phyloP scores from a whole-genome alignment of 1,140 invertebrate genomes.

The Calliopsis andreniformis region DNA sequence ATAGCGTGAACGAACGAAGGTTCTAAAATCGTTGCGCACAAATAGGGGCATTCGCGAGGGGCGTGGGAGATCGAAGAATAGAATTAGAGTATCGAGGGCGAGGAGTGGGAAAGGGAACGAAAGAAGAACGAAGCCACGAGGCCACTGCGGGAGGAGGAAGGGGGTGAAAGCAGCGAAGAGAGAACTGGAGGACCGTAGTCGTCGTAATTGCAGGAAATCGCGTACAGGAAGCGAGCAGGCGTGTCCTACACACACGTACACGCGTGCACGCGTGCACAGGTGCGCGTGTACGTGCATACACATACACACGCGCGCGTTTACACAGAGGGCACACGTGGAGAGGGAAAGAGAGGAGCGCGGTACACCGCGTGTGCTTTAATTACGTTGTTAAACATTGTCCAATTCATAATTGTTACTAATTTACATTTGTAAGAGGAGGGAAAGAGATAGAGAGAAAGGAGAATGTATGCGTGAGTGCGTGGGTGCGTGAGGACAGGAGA shows the following conservation, averaged over 20 bases:
- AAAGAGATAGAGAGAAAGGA: neutral
- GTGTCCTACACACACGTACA: slow-evolving; percentile 21
- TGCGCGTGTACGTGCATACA: slow-evolving; percentile 6
- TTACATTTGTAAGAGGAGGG: slow-evolving; percentile 59
- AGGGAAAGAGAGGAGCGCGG: neutral
- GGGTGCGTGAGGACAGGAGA: neutral
- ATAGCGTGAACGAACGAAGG: too few relatives aligned
- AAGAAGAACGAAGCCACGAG: slow-evolving; percentile 27
- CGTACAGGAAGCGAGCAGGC: slow-evolving; percentile 5
- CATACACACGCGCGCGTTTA: neutral
- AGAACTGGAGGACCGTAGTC: slow-evolving; percentile 21
- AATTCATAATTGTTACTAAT: slow-evolving; percentile 65
- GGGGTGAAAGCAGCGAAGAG: neutral
- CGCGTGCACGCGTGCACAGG: neutral
- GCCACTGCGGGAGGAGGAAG: neutral
- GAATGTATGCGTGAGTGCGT: neutral
- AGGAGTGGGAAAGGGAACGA: neutral
- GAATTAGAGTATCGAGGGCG: too few relatives aligned
- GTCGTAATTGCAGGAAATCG: slow-evolving; percentile 43
- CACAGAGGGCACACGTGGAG: neutral
- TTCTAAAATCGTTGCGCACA: too few relatives aligned
- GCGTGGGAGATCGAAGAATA: too few relatives aligned
- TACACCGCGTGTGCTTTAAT: slow-evolving; percentile 36
- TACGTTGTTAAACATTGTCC: slow-evolving; percentile 68
- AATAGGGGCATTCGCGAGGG: too few relatives aligned